Evolutionary conservation across 2,888 invertebrate genomes (phyloP), one percentile per base, ranked within the genome.

Genomic region (Melipona bicolor): DNA sequence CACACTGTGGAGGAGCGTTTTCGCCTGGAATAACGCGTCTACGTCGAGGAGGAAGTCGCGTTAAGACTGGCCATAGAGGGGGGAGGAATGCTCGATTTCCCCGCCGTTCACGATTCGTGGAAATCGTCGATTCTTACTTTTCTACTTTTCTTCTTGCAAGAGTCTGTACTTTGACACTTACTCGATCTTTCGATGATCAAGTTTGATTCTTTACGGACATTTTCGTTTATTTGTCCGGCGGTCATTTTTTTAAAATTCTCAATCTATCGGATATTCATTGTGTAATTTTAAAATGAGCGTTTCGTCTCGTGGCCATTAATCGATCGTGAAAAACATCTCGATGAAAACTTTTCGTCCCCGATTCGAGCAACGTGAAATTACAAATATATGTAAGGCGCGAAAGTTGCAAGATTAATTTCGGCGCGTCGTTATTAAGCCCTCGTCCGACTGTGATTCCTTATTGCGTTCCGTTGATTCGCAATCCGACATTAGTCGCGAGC

Each of bases 21-120:
- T 78, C 72, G 68, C 36, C 61, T 62, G 59, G 54, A 36, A 56
- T 65, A n/a, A 62, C 64, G 74, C 74, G 32, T 77, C 9, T 43
- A 59, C 49, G 68, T 61, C 59, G 59, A 13, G 27, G 17, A 21
- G 69, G 36, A 59, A 59, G 56, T 43, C 56, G 36, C 36, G 54
- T 36, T 54, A 54, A 70, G 69, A 32, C 19, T n/a, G 70, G n/a
- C 54, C 54, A 36, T n/a, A 27, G 27, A 27, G 27, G 27, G 36
- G 36, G 9, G 9, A 36, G 36, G 24, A 27, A n/a, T 6, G 19
- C 27, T 68, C 68, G 11, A 32, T 27, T 24, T n/a, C 56, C n/a
- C 11, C 21, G 21, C n/a, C 56, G 21, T 5, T 36, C 36, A 36
- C 36, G 36, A 36, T 36, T 36, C 9, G 9, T 36, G 36, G 36